Evolutionary conservation across 1,140 invertebrate genomes (phyloP).

Genomic region (Luehdorfia chinensis): DNA sequence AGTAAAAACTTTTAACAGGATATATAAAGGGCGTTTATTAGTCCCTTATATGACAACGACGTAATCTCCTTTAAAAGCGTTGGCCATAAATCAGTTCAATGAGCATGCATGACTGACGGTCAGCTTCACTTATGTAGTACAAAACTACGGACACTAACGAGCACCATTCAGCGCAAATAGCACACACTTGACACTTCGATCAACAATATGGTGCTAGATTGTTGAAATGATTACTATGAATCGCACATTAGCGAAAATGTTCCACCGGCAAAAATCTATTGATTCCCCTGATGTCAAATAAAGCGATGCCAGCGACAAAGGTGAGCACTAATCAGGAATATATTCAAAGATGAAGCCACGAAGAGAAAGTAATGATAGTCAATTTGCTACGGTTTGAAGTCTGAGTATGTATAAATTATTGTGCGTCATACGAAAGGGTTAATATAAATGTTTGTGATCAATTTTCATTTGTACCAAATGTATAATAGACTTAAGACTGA

Average conservation of each 20-base stretch:
- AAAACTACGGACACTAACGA: slow-evolving; percentile 54
- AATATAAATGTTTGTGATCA: no score
- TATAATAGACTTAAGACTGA: no score
- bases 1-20: slow-evolving; percentile 12
- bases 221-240: slow-evolving; percentile 29
- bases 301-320: slow-evolving; percentile 17
- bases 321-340: background rate
- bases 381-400: slow-evolving; percentile 10
- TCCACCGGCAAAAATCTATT: slow-evolving; percentile 19
- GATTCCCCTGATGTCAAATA: slow-evolving; percentile 19
- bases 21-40: slow-evolving; percentile 16
- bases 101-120: slow-evolving; percentile 56
- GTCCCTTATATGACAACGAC: slow-evolving; percentile 24
- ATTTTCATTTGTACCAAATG: no score
- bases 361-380: slow-evolving; percentile 9
- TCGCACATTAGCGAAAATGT: slow-evolving; percentile 38
- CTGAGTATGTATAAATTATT: no score
- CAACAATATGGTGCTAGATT: slow-evolving; percentile 47
- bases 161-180: slow-evolving; percentile 46
- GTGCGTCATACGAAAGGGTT: no score
- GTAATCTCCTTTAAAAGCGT: slow-evolving; percentile 19
- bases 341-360: slow-evolving; percentile 7
- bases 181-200: slow-evolving; percentile 22
- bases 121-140: slow-evolving; percentile 36
- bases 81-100: slow-evolving; percentile 43